Percentiles rank a stretch among this genome's conserved stretches.
Evolutionary conservation across 2,113 vertebrate genomes (phyloP).

Genomic region (Chionodraco myersi): DNA sequence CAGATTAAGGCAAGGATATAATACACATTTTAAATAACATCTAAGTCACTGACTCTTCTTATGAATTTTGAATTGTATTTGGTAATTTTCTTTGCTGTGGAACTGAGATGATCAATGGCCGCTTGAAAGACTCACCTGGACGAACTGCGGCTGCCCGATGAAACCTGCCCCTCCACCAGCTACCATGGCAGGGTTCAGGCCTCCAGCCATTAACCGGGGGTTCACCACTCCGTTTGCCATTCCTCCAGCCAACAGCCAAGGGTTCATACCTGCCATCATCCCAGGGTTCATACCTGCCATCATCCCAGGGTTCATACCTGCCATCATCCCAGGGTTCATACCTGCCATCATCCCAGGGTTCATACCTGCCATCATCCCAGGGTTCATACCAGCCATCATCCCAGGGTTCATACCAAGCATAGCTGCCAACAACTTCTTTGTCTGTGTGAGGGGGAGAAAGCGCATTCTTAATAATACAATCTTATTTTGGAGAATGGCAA

Average conservation of each 20-base stretch:
- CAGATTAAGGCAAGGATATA: too few relatives aligned
- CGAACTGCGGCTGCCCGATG: constrained; percentile 68
- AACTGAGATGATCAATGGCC: not conserved
- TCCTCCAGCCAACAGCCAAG: constrained; percentile 26
- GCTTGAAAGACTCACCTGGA: constrained; percentile 63
- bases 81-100: too few relatives aligned
- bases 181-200: constrained; percentile 59
- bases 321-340: constrained; percentile 35
- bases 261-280: constrained; percentile 36
- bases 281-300: constrained; percentile 11
- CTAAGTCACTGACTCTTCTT: too few relatives aligned
- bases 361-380: constrained; percentile 57
- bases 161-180: constrained; percentile 59
- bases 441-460: constrained; percentile 50
- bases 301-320: constrained; percentile 35
- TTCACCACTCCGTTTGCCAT: constrained; percentile 39
- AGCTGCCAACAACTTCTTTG: constrained; percentile 60
- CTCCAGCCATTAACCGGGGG: constrained; percentile 55
- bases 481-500: not conserved
- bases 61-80: too few relatives aligned
- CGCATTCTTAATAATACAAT: not conserved
- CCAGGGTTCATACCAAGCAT: constrained; percentile 57
- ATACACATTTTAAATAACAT: too few relatives aligned
- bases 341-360: constrained; percentile 59
- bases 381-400: constrained; percentile 64